Evolutionary conservation across 2,113 vertebrate genomes (phyloP).

Genomic region (Hemibagrus wyckioides): DNA sequence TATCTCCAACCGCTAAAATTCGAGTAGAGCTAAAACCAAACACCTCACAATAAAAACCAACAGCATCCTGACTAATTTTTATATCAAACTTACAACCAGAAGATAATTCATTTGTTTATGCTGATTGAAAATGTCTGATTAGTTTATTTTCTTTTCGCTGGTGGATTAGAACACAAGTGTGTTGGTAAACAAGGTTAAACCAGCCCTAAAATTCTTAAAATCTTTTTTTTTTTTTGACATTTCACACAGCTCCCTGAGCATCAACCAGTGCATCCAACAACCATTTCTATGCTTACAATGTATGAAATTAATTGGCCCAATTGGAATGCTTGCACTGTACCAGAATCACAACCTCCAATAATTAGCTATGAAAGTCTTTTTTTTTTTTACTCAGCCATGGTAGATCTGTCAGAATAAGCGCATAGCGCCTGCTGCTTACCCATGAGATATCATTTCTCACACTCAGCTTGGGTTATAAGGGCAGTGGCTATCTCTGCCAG

Average conservation of each 20-base stretch:
- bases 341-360: background rate
- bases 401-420: background rate
- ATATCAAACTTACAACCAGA: no score
- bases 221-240: background rate
- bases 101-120: no score
- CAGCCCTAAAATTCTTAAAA: background rate
- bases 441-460: background rate
- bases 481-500: background rate
- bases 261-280: background rate
- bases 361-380: background rate
- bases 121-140: no score
- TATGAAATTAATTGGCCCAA: background rate
- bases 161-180: no score
- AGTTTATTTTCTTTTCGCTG: no score
- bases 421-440: background rate
- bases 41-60: no score
- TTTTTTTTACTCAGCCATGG: background rate
- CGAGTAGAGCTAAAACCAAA: no score
- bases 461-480: conserved; percentile 1
- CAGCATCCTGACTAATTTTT: no score
- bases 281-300: background rate
- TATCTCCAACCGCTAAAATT: no score
- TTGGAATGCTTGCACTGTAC: background rate
- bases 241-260: background rate
- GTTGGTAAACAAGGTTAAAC: background rate